Percentiles rank a stretch among this genome's conserved stretches.
phyloP scores from a whole-genome alignment of 2,888 invertebrate genomes.

The Acleris laterana region DNA sequence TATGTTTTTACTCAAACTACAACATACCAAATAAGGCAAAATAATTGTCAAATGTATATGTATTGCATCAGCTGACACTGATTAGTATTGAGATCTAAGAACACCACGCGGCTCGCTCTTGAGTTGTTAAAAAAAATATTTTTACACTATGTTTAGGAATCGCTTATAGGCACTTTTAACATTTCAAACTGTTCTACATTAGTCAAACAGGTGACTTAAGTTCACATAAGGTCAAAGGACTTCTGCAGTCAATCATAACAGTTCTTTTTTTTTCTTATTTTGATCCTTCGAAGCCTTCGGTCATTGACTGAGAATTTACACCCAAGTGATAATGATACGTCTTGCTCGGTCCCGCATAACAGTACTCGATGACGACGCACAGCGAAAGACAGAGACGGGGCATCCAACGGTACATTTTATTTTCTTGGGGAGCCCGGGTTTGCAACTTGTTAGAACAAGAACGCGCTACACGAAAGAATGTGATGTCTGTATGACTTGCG shows the following conservation, averaged over 20 bases:
- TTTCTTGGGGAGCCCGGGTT: conserved; percentile 68
- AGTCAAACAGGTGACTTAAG: conserved; percentile 15
- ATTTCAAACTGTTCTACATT: not conserved
- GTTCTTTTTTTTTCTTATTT: conserved; percentile 61
- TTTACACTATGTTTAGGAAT: too few species aligned
- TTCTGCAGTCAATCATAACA: conserved; percentile 53
- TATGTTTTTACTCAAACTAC: too few species aligned
- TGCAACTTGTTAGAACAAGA: conserved; percentile 55
- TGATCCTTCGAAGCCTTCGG: conserved; percentile 71
- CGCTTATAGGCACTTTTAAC: too few species aligned
- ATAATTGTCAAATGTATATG: too few species aligned
- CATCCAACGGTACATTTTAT: conserved; percentile 71
- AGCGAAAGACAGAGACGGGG: conserved; percentile 54
- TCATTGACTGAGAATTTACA: conserved; percentile 77
- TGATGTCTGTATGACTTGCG: conserved; percentile 46
- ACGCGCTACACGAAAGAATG: conserved; percentile 48
- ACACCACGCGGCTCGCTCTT: too few species aligned
- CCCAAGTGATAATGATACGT: conserved; percentile 60
- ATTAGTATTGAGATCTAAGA: too few species aligned
- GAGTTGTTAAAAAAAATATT: too few species aligned
- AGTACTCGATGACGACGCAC: conserved; percentile 27
- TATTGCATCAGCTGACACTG: too few species aligned
- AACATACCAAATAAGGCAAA: too few species aligned
- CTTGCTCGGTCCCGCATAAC: conserved; percentile 52
- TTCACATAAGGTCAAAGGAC: conserved; percentile 61